phyloP scores from a whole-genome alignment of 2,797 vertebrate species.

The Danio jaintianensis region DNA sequence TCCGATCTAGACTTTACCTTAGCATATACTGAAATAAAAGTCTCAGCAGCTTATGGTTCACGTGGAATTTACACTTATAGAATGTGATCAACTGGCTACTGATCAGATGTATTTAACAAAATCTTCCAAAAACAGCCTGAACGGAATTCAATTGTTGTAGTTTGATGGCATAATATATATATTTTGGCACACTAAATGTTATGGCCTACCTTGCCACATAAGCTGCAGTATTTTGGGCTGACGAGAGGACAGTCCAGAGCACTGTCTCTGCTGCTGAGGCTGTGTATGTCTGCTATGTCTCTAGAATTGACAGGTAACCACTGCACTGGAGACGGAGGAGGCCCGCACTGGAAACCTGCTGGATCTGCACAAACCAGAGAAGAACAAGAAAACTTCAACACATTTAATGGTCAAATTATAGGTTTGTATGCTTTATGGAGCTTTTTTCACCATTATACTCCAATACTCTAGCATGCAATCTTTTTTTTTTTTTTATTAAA shows the following conservation, averaged over 20 bases:
- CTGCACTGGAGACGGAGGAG: constrained; percentile 4
- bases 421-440: background rate
- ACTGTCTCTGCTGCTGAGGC: constrained; percentile 57
- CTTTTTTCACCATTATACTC: background rate
- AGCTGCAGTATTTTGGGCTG: constrained; percentile 62
- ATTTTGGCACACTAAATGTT: background rate
- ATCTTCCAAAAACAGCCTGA: too few species aligned
- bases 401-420: background rate
- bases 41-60: too few species aligned
- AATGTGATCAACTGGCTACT: too few species aligned
- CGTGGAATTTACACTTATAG: too few species aligned
- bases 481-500: too few species aligned
- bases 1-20: too few species aligned
- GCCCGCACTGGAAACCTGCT: constrained; percentile 23
- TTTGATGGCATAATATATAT: too few species aligned
- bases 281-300: constrained; percentile 58
- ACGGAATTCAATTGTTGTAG: too few species aligned
- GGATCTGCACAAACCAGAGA: constrained; percentile 27
- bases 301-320: constrained; percentile 55
- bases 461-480: background rate
- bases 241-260: constrained; percentile 47
- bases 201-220: constrained; percentile 72
- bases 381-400: background rate
- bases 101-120: too few species aligned
- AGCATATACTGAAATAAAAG: too few species aligned